Conservation (phyloP, 2,113 vertebrate species). For the Hippocampus comes region DNA sequence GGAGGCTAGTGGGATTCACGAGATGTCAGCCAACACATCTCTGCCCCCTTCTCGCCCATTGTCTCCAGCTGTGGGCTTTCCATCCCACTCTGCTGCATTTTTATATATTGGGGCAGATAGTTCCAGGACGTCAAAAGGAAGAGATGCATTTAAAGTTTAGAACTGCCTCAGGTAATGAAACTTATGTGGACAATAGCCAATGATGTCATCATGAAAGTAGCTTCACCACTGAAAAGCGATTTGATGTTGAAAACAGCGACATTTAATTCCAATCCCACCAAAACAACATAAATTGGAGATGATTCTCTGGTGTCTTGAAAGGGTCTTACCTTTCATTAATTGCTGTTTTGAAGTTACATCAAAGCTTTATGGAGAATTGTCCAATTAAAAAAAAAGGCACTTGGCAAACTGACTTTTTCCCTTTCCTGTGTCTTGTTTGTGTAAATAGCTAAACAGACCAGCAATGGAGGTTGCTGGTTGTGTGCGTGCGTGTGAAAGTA, state of each 20-base stretch:
- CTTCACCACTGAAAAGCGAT: not conserved
- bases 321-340: not conserved
- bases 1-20: too few relatives aligned
- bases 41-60: too few relatives aligned
- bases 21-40: too few relatives aligned
- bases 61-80: not conserved
- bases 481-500: constrained; percentile 28
- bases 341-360: not conserved
- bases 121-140: too few relatives aligned
- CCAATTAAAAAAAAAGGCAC: not conserved
- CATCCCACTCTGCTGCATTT: not conserved
- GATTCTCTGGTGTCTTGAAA: not conserved
- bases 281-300: not conserved
- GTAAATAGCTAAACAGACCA: constrained; percentile 8
- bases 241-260: not conserved
- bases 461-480: constrained; percentile 19
- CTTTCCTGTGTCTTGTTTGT: not conserved
- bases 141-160: too few relatives aligned
- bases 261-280: not conserved
- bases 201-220: not conserved
- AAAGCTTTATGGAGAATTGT: not conserved
- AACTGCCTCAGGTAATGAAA: not conserved
- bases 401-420: not conserved
- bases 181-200: not conserved
- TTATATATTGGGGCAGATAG: not conserved